Base-by-base conservation (phyloP, 1,140 invertebrate species). In the Temnothorax curvispinosus region DNA sequence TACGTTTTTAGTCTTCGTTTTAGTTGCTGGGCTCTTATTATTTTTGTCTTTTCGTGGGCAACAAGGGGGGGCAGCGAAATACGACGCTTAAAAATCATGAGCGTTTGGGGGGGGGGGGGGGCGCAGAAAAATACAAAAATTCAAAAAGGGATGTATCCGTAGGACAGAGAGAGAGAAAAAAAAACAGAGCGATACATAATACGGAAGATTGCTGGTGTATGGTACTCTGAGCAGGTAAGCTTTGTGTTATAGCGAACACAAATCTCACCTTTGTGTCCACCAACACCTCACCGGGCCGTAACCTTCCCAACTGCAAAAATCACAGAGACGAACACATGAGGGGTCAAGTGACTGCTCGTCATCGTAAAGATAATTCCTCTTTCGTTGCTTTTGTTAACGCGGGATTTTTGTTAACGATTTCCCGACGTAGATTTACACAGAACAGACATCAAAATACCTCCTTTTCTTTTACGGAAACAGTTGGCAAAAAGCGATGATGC, bases 261-360 rank as follows among this genome's bases (percentile, higher is more conserved):
- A 96, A 96, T 96, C 96, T 97, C 97, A 97, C 97, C 97, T 97
- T 97, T 95, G 95, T 95, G 95, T 97, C 97, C 94, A 97, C 97
- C 94, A 97, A 96, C 95, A 97, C 96, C 96, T 98, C 97, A 96
- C 97, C 97, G 94, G 97, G 97, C 94, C 97, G 97, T 96, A 97
- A 97, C 96, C 96, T 97, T 96, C 96, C 97, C 96, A 95, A 96
- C 96, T 96, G 96, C 92, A 95, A 94, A 96, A 96, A 96, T 95
- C 77, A 88, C 89, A 94, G 85, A 93, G 85, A 92, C 91, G 91
- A 93, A 89, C 54, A 89, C 76, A 93, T 95, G 71, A 94, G 89
- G 88, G 90, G 27, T 90, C 90, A 60, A 76, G 35, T 77, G 54
- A 72, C 13, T 13, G 27, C 75, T 84, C 47, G 72, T 78, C 13